Percentiles rank a stretch among this genome's conserved stretches.
Conservation (phyloP, 2,797 vertebrate genomes). For the Sus cebifrons region DNA sequence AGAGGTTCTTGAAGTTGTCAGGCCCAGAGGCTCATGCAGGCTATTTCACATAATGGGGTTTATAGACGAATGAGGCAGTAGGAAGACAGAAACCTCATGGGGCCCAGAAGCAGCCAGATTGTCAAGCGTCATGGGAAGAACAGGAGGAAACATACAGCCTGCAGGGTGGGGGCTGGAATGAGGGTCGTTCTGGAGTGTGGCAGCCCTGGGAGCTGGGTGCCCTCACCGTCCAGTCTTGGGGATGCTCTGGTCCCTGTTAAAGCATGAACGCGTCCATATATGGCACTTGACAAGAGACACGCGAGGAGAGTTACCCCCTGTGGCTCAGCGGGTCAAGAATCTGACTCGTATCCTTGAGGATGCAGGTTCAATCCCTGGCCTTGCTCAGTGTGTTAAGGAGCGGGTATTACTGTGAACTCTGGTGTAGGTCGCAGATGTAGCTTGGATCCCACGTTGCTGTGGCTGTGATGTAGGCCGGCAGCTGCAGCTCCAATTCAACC, state of each 20-base stretch:
- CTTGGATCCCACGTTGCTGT: too few species aligned
- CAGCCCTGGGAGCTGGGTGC: background rate
- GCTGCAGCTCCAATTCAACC: too few species aligned
- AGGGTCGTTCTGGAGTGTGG: accelerated
- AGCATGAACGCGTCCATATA: accelerated
- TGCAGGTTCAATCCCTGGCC: too few species aligned
- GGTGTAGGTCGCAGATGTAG: too few species aligned
- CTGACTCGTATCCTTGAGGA: too few species aligned
- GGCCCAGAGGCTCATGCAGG: background rate
- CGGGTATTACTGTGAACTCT: too few species aligned
- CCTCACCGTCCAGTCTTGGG: background rate
- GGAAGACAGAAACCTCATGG: background rate
- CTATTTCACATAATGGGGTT: slow-evolving; percentile 58
- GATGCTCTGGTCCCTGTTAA: background rate
- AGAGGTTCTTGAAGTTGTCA: background rate
- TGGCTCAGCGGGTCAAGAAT: too few species aligned
- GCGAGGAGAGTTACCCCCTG: too few species aligned
- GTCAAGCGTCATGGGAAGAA: accelerated
- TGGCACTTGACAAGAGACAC: accelerated
- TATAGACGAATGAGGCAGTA: background rate
- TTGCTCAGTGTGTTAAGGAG: too few species aligned
- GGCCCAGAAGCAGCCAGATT: background rate
- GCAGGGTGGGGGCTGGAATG: background rate
- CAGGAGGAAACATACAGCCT: background rate
- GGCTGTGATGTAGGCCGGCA: too few species aligned